Evolutionary conservation across 1,140 invertebrate species (phyloP).

Genomic region (Thrips palmi): DNA sequence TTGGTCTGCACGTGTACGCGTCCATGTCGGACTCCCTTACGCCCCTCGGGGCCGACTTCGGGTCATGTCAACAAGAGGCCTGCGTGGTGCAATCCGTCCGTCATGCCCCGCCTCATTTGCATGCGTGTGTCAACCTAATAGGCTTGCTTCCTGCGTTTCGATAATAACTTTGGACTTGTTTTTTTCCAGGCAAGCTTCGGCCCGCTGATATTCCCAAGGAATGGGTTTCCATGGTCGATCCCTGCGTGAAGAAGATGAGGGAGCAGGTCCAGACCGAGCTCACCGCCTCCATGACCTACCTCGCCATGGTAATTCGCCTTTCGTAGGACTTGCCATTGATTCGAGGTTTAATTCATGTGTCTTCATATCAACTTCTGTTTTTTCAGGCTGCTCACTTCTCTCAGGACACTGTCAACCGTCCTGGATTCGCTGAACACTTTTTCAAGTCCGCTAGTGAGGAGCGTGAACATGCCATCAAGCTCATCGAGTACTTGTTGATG

Average conservation of each 20-base stretch:
- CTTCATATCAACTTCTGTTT: constrained; percentile 13
- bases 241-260: constrained; percentile 39
- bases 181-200: constrained; percentile 24
- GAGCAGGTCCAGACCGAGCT: constrained; percentile 60
- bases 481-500: constrained; percentile 80
- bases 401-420: constrained; percentile 54
- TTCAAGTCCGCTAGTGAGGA: constrained; percentile 73
- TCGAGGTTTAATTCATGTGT: no score
- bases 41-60: no score
- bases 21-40: neutral
- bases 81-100: no score
- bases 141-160: no score
- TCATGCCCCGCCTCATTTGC: no score
- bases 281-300: constrained; percentile 56
- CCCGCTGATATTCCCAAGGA: constrained; percentile 27
- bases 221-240: constrained; percentile 45
- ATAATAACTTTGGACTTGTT: no score
- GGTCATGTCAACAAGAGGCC: no score
- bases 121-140: no score
- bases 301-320: constrained; percentile 49
- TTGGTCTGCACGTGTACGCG: no score
- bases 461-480: constrained; percentile 71
- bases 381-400: constrained; percentile 62
- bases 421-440: constrained; percentile 79
- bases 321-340: no score